phyloP scores from a whole-genome alignment of 2,888 invertebrate species.

The Drosophila koepferae region DNA sequence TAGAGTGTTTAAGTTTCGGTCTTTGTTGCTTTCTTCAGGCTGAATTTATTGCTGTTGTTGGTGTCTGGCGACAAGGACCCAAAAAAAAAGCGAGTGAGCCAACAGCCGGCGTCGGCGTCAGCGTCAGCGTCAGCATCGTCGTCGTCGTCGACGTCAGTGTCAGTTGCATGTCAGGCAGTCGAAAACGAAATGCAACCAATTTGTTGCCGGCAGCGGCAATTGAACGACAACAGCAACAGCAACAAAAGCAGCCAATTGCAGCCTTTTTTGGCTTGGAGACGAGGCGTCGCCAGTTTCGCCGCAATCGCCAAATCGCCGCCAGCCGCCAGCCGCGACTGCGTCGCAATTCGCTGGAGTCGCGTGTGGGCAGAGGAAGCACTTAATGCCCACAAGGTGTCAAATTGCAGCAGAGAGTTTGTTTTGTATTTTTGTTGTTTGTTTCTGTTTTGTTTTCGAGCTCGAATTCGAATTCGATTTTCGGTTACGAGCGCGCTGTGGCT shows the following conservation, averaged over 20 bases:
- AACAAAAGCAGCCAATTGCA: conserved; percentile 52
- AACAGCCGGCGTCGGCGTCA: conserved; percentile 30
- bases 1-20: conserved; percentile 12
- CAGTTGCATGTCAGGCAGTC: conserved; percentile 66
- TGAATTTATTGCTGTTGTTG: neutral
- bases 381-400: conserved; percentile 85
- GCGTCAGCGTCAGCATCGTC: conserved; percentile 24
- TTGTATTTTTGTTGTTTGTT: neutral
- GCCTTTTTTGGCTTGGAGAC: conserved; percentile 71
- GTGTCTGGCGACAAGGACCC: conserved; percentile 59
- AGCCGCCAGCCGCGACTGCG: conserved; percentile 14
- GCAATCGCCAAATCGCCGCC: conserved; percentile 35
- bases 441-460: conserved; percentile 18
- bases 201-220: conserved; percentile 63
- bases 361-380: conserved; percentile 84
- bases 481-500: neutral
- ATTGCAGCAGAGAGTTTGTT: conserved; percentile 69
- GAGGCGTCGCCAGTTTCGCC: conserved; percentile 69
- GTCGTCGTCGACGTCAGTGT: conserved; percentile 47
- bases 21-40: conserved; percentile 21
- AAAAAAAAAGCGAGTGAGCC: conserved; percentile 35
- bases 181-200: conserved; percentile 78
- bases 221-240: conserved; percentile 14
- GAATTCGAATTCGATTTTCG: conserved; percentile 18
- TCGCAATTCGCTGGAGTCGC: conserved; percentile 38